Percentiles rank a stretch among this genome's conserved stretches.
Evolutionary conservation across 2,888 invertebrate genomes (phyloP).

Genomic region (Dysmachus trigonus): DNA sequence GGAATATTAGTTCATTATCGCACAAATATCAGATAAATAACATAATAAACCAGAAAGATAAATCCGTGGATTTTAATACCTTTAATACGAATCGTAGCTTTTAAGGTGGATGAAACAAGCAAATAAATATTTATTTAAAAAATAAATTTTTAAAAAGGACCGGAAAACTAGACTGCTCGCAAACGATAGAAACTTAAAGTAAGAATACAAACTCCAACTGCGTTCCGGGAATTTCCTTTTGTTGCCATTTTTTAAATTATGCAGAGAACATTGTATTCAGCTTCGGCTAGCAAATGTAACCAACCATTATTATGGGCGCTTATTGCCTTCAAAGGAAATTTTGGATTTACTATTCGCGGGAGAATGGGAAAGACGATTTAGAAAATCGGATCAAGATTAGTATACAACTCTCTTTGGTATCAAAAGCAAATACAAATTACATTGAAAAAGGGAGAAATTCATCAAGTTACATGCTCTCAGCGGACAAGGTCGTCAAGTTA

Average conservation of each 20-base stretch:
- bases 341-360: background rate
- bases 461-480: background rate
- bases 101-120: too few species aligned
- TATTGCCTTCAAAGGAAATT: background rate
- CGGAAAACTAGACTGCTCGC: too few species aligned
- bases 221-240: background rate
- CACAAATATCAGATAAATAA: too few species aligned
- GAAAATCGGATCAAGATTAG: background rate
- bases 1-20: too few species aligned
- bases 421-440: background rate
- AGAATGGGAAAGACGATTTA: background rate
- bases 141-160: background rate
- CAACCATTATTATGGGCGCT: background rate
- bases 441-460: background rate
- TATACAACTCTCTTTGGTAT: background rate
- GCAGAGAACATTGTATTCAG: background rate
- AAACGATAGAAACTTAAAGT: background rate
- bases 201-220: background rate
- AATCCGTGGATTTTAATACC: too few species aligned
- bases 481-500: background rate
- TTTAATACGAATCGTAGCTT: too few species aligned
- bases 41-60: too few species aligned
- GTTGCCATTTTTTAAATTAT: background rate
- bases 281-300: background rate
- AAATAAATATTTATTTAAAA: too few species aligned